A percentile compares a stretch with the other conserved stretches of the same genome.
Evolutionary conservation across 2,797 vertebrate species (phyloP).

Genomic region (Chiroxiphia lanceolata): DNA sequence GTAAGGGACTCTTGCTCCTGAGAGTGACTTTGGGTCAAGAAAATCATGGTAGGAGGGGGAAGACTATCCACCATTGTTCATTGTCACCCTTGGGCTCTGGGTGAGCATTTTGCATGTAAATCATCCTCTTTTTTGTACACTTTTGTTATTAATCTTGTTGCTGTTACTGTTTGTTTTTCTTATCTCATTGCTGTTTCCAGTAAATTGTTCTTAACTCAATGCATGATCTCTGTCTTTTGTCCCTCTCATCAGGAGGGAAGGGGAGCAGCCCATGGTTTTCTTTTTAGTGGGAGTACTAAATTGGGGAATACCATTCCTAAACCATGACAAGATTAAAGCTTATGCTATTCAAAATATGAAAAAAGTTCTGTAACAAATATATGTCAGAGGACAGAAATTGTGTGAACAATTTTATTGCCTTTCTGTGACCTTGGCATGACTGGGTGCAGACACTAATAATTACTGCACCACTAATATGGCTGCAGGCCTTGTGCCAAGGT

Average conservation of each 20-base stretch:
- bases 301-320: neutral
- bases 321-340: neutral
- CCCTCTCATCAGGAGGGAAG: neutral
- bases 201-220: neutral
- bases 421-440: no score
- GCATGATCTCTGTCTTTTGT: neutral
- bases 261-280: neutral
- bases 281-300: neutral
- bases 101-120: neutral
- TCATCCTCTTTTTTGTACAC: neutral
- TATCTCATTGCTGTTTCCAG: neutral
- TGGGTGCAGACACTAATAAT: no score
- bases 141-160: neutral
- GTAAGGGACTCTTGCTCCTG: rapidly evolving
- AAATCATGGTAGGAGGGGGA: neutral
- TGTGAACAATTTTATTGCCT: no score
- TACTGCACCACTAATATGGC: no score
- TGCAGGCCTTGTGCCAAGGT: no score
- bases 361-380: neutral
- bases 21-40: neutral
- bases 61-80: neutral
- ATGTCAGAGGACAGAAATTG: no score
- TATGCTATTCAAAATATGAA: constrained; percentile 3
- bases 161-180: neutral
- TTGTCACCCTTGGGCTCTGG: no score